Evolutionary conservation across 2,797 vertebrate species (phyloP).

Genomic region (Neomorphus geoffroyi): DNA sequence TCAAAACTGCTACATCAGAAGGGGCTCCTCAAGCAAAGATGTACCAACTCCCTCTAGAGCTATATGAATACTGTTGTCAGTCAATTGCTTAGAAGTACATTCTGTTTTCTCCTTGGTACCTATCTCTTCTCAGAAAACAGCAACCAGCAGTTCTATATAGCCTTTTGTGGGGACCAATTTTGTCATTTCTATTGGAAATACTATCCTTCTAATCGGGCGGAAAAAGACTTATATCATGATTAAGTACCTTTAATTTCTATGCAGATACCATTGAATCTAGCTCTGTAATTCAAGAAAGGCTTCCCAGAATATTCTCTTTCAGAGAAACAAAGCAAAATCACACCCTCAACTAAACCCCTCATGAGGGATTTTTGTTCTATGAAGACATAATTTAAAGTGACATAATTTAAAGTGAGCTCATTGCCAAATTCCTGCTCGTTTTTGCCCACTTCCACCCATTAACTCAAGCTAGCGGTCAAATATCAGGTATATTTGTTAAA

Average conservation of each 20-base stretch:
- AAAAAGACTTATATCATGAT: background rate
- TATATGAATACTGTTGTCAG: background rate
- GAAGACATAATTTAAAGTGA: background rate
- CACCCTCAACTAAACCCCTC: background rate
- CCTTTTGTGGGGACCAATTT: background rate
- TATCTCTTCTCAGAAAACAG: background rate
- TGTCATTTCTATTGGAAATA: background rate
- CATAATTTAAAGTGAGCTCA: background rate
- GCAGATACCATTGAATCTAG: background rate
- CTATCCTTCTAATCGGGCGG: background rate
- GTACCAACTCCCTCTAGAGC: background rate
- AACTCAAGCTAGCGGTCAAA: background rate
- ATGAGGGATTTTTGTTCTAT: background rate
- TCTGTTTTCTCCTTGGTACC: background rate
- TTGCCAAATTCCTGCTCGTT: background rate
- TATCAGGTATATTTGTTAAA: background rate
- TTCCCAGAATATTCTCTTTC: background rate
- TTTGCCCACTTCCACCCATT: background rate
- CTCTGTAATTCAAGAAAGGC: background rate
- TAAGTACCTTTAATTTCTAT: background rate
- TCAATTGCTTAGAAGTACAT: background rate
- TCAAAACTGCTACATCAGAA: background rate
- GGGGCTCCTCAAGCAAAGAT: background rate
- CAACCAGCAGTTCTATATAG: background rate
- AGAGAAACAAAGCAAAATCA: background rate